Evolutionary conservation across 2,797 vertebrate species (phyloP), one percentile per base, ranked within the genome.

Genomic region (Coracias cyanogaster): DNA sequence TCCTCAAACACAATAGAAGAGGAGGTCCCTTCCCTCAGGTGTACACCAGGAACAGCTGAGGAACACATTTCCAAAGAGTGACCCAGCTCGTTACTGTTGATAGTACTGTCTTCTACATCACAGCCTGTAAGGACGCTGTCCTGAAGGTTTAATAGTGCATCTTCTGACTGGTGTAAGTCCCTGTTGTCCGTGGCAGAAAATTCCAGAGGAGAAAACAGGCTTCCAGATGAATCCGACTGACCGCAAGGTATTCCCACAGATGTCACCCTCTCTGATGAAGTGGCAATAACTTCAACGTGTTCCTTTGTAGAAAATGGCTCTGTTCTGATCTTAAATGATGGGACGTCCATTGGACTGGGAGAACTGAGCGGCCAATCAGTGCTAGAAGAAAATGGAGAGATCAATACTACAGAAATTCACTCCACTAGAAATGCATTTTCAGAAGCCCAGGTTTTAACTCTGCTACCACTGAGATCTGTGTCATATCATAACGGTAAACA

Each of bases 1-100:
- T 99, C 99, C 97, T 99, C 99, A 52, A 99, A 99, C 51, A 99
- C 98, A 19, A 99, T 99, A 46, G 99, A 99, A n/a, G 99, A 99
- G 31, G 99, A 99, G 28, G 99, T 99, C 94, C 99, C 98, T 97
- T 99, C 99, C 54, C 97, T 97, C n/a, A 97, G 93, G 17, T 95
- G 94, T 6, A 95, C 58, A 37, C 97, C 94, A 77, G 98, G 98
- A 62, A 97, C 95, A 5, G 98, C 96, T 0, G 98, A 98, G 33
- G 98, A 98, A 91, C 98, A 98, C 3, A 98, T 95, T 97, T 99
- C 98, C 70, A 99, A 98, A 77, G 98, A 98, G 91, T 98, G 96
- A 2, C 97, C 98, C 17, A 98, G 97, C 46, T 98, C 98, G 0
- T 98, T 98, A 67, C 97, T 98, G 31, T 99, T 97, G 31, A 98